These are phyloP conservation scores for Chondrilla cf. caribensis DNA, from an alignment of 37 sponge, comb jelly and placozoan genomes.

Conservation along the genomic window DNA sequence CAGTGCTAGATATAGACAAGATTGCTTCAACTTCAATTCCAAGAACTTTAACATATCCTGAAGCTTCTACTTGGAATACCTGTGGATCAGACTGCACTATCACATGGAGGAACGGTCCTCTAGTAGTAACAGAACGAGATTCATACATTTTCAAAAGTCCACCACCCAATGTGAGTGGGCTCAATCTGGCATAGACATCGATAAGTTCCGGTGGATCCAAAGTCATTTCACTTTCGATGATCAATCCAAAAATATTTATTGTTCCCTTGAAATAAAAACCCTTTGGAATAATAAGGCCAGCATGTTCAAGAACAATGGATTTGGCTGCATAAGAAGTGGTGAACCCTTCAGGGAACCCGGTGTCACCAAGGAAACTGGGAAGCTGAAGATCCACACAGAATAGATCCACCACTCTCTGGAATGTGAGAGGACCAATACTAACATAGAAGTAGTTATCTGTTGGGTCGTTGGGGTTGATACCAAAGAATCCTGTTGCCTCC, in stretches of 20 bases:
- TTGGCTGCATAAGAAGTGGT: constrained; percentile 7
- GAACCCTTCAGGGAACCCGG: constrained; percentile 36
- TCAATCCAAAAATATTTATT: constrained; percentile 31
- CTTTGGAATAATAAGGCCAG: constrained; percentile 1
- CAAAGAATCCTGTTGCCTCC: constrained; percentile 19
- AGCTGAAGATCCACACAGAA: constrained; percentile 22
- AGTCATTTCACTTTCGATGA: background rate
- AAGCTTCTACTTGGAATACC: background rate
- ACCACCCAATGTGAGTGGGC: constrained; percentile 4
- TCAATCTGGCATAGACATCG: background rate
- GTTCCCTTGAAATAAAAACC: constrained; percentile 42
- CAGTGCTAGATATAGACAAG: background rate
- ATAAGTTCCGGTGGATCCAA: constrained; percentile 20
- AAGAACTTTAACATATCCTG: constrained; percentile 20
- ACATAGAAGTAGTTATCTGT: constrained; percentile 36
- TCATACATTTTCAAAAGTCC: constrained; percentile 26
- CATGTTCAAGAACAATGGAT: background rate
- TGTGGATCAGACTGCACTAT: background rate
- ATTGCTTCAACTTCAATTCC: constrained; percentile 25
- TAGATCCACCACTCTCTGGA: constrained; percentile 15
- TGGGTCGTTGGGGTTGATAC: background rate
- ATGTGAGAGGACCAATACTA: constrained; percentile 8
- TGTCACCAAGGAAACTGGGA: constrained; percentile 25
- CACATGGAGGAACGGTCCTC: constrained; percentile 25
- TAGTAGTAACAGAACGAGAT: background rate